Evolutionary conservation across 2,888 invertebrate species (phyloP).

Genomic region (Cataglyphis cursor): DNA sequence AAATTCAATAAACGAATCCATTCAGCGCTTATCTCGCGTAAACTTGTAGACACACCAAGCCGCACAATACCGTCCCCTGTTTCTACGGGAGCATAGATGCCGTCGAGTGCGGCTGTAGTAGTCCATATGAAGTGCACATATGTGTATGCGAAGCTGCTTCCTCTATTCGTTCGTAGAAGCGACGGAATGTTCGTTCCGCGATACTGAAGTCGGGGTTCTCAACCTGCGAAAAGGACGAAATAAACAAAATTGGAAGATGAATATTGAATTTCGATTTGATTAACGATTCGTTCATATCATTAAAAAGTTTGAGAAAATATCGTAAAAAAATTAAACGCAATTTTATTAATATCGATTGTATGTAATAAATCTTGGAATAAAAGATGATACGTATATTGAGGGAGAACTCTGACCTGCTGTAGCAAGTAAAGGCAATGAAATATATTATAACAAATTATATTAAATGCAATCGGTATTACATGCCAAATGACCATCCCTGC

Average conservation of each 20-base stretch:
- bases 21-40: constrained; percentile 82
- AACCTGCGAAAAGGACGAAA: constrained; percentile 2
- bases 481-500: constrained; percentile 38
- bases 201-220: constrained; percentile 45
- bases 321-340: neutral
- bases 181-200: constrained; percentile 42
- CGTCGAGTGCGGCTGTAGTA: neutral
- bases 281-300: neutral
- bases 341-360: neutral
- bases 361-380: neutral
- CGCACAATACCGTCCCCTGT: constrained; percentile 69
- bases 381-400: neutral
- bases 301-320: neutral
- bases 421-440: neutral
- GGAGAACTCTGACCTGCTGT: neutral
- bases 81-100: constrained; percentile 24
- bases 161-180: constrained; percentile 46
- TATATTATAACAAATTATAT: neutral
- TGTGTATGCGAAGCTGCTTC: constrained; percentile 31
- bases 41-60: constrained; percentile 76
- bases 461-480: neutral
- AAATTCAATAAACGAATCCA: constrained; percentile 84
- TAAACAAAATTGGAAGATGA: neutral
- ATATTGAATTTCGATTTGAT: neutral
- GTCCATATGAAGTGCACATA: constrained; percentile 20